phyloP scores from a whole-genome alignment of 1,140 invertebrate genomes.

The Rhagoletis pomonella region DNA sequence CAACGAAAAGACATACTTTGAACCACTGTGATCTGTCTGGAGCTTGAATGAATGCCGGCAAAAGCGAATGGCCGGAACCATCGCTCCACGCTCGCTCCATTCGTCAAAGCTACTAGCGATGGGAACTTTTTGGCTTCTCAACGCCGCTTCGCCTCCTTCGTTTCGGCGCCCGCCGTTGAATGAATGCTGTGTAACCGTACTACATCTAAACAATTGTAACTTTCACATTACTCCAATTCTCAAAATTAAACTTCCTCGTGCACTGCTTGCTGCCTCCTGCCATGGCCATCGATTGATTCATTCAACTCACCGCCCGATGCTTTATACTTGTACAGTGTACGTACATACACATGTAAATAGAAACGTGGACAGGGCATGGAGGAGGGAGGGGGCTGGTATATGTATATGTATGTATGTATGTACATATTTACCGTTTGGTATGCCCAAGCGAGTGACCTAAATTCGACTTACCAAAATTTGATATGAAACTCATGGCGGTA shows the following conservation, averaged over 20 bases:
- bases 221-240: constrained; percentile 42
- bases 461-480: constrained; percentile 3
- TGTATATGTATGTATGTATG: not conserved
- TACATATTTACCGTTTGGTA: constrained; percentile 13
- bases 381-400: too few relatives aligned
- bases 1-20: not conserved
- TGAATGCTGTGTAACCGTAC: not conserved
- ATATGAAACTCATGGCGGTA: not conserved
- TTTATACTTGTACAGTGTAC: not conserved
- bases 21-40: not conserved
- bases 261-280: not conserved
- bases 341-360: not conserved
- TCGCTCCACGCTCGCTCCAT: not conserved
- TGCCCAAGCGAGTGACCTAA: constrained; percentile 5
- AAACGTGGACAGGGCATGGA: too few relatives aligned
- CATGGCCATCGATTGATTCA: not conserved
- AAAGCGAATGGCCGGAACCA: not conserved
- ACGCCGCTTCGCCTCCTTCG: not conserved
- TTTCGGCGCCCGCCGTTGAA: not conserved
- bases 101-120: not conserved
- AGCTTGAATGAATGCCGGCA: not conserved
- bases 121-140: constrained; percentile 3
- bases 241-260: not conserved
- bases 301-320: not conserved
- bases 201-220: constrained; percentile 32